Conservation (phyloP, 1,140 invertebrate species). For the Nasonia giraulti region DNA sequence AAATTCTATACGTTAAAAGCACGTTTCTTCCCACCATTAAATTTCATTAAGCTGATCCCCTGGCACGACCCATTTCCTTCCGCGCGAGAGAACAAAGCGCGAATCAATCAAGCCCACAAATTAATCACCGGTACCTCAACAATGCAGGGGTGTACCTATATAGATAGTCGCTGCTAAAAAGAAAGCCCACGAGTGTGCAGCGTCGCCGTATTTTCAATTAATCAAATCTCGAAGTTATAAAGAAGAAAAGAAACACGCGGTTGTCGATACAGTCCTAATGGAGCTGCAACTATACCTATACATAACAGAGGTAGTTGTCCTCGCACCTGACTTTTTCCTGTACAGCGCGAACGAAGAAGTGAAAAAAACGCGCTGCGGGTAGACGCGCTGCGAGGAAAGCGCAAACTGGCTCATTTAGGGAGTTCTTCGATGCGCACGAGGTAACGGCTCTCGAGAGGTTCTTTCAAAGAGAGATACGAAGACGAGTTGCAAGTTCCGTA, state of each 20-base stretch:
- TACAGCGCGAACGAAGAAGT: not conserved
- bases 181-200: not conserved
- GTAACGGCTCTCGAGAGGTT: too few species aligned
- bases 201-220: not conserved
- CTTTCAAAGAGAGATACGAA: not conserved
- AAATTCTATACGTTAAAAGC: not conserved
- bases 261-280: constrained; percentile 20
- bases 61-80: not conserved
- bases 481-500: not conserved
- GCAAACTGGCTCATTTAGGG: constrained; percentile 18
- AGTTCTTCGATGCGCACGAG: too few species aligned
- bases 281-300: not conserved
- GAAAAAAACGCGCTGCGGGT: constrained; percentile 20
- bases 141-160: not conserved
- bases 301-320: not conserved
- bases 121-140: not conserved
- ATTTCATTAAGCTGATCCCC: not conserved
- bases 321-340: not conserved
- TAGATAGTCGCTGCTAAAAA: not conserved
- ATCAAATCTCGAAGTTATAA: not conserved
- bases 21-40: not conserved
- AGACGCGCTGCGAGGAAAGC: constrained; percentile 5
- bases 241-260: not conserved
- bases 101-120: constrained; percentile 1
- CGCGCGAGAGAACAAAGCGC: not conserved